Evolutionary conservation across 1,140 invertebrate genomes (phyloP), one percentile per base, ranked within the genome.

Genomic region (Amphibalanus amphitrite): DNA sequence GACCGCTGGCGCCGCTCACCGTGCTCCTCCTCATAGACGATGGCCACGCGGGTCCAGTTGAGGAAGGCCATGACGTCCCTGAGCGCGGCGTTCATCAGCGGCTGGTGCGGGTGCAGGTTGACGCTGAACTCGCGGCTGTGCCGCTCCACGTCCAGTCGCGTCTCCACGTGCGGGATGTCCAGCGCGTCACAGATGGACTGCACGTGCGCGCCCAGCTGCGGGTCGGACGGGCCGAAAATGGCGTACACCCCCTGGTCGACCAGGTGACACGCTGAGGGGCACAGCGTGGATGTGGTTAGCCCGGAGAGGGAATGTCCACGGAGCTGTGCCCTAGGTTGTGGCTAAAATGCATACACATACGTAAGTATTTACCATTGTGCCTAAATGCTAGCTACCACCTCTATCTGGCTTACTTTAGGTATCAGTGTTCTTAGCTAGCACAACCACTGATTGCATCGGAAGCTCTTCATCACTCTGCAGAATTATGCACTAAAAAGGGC

Each of bases 41-140:
- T 90, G 0, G 92, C 93, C 75, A 95, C 91, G 81, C 89, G 87
- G 13, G 91, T 93, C 93, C 93, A 97, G 79, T 95, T 94, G 38
- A 95, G 84, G 78, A 91, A 93, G 29, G 85, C 82, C 81, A 95
- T 91, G 68, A 95, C 84, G 78, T 96, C 93, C 71, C 87, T 85
- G 80, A 93, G 92, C 0, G 93, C 92, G 69, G 85, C 82, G 78
- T 93, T 92, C 75, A 96, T 84, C 71, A 91, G 83, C 72, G 88
- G 85, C 75, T 92, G 88, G 26, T 90, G 86, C 0, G 94, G 94
- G 82, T 94, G 89, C 40, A 97, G 83, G 82, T 94, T 96, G 72
- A 96, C 88, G 29, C 91, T 93, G 79, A 92, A 93, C 75, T 91
- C 86, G 78, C 88, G 88, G 76, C 84, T 78, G 73, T 79, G 77